These are phyloP conservation scores for Acrobasis consociella DNA, from an alignment of 2,888 invertebrate species.

Conservation along the genomic window DNA sequence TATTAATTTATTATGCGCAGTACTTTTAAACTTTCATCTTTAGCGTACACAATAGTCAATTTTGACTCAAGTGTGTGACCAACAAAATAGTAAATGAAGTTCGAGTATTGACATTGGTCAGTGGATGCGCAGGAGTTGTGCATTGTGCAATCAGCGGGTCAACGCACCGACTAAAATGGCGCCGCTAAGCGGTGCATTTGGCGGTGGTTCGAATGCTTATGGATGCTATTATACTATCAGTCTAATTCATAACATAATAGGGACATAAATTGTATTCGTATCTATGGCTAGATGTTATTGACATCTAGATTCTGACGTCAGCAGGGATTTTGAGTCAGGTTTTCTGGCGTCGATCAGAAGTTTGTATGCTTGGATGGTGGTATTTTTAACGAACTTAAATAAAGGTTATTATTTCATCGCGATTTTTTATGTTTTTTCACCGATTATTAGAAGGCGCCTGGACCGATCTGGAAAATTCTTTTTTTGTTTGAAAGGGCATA, in stretches of 20 bases:
- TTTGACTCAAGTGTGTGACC: neutral
- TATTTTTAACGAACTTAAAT: too few species aligned
- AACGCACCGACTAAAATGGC: slow-evolving; percentile 61
- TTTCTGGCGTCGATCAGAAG: too few species aligned
- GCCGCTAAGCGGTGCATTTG: slow-evolving; percentile 40
- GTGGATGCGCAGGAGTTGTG: slow-evolving; percentile 56
- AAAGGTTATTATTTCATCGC: too few species aligned
- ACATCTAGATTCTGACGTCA: slow-evolving; percentile 4
- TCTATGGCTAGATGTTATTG: slow-evolving; percentile 1
- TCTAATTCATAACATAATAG: slow-evolving; percentile 18
- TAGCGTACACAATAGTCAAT: too few species aligned
- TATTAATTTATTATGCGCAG: neutral
- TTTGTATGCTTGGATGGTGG: too few species aligned
- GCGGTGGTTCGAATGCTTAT: slow-evolving; percentile 32
- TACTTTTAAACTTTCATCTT: neutral
- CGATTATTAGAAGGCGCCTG: too few species aligned
- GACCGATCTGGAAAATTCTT: too few species aligned
- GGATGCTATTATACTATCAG: slow-evolving; percentile 23
- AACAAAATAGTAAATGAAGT: slow-evolving; percentile 21
- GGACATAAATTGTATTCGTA: neutral
- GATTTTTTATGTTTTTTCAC: too few species aligned
- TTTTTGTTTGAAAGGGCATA: too few species aligned
- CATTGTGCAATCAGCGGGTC: slow-evolving; percentile 62
- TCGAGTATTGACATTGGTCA: slow-evolving; percentile 25
- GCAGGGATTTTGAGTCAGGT: neutral